phyloP scores from a whole-genome alignment of 2,113 vertebrate species.

The Oceanodroma tethys region DNA sequence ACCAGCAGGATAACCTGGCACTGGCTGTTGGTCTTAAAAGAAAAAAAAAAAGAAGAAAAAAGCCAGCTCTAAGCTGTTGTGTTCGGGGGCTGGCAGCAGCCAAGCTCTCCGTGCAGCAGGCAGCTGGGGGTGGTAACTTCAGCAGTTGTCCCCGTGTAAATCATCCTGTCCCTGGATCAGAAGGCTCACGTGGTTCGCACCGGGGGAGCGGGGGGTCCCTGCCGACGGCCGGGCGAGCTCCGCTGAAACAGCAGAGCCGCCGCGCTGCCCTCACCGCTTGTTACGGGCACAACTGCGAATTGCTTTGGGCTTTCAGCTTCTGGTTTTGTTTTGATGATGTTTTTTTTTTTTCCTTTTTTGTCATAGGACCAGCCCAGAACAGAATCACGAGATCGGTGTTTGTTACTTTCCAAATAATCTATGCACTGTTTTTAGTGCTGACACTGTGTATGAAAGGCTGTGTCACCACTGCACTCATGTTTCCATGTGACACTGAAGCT shows the following conservation, averaged over 20 bases:
- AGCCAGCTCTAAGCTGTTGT: neutral
- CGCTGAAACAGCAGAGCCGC: neutral
- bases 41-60: neutral
- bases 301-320: neutral
- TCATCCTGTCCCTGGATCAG: neutral
- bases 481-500: neutral
- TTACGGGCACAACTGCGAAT: neutral
- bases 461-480: neutral
- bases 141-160: neutral
- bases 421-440: neutral
- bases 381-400: neutral
- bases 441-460: neutral
- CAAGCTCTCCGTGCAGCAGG: neutral
- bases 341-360: neutral
- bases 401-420: slow-evolving; percentile 40
- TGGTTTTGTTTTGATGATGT: neutral
- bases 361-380: neutral
- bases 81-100: neutral
- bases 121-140: neutral
- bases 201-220: neutral
- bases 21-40: neutral
- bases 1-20: neutral
- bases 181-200: neutral
- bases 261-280: accelerated
- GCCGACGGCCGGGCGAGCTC: neutral